Evolutionary conservation across 2,888 invertebrate genomes (phyloP), one percentile per base, ranked within the genome.

Genomic region (Drosophila prolongata): DNA sequence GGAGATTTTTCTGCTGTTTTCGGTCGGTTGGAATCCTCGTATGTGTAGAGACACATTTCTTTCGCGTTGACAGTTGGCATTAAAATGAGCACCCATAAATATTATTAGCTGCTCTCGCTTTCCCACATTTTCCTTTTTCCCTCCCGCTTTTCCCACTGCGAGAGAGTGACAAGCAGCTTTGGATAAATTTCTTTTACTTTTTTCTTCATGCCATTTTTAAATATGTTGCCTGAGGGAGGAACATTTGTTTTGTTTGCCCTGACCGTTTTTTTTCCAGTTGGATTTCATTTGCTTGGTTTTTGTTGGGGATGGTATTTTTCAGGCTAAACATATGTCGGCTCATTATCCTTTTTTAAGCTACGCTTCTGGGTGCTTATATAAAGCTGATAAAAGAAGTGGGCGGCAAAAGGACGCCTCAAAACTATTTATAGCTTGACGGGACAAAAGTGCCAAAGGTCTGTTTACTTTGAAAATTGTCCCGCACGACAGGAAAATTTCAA

Each of bases 41-140:
- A 71, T 75, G 75, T 75, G 67, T 43, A 54, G 54, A 46, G 62
- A 56, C 52, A 62, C 74, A 81, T 81, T 79, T 70, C 59, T 64
- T 76, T 50, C 56, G 52, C 76, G 83, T 57, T 88, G 88, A 85
- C 88, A 86, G 80, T 83, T 80, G 87, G 79, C 80, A 86, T 88
- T 86, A 79, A 75, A 83, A 77, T 77, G 80, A 80, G 72, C 62
- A 54, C 72, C 78, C 83, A 86, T 84, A 88, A 84, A 85, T 85
- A 85, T 80, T 86, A 86, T 83, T 86, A 81, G 79, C 77, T 75
- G 69, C 68, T 69, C 49, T 61, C 30, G 47, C 53, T 19, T 37
- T 43, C 14, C 24, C 55, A 55, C 57, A 57, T 57, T 46, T 34
- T 44, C 9, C 35, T 11, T 34, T 42, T 34, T 40, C 11, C 35